phyloP scores from a whole-genome alignment of 2,113 vertebrate species.

The Eolophus roseicapilla region DNA sequence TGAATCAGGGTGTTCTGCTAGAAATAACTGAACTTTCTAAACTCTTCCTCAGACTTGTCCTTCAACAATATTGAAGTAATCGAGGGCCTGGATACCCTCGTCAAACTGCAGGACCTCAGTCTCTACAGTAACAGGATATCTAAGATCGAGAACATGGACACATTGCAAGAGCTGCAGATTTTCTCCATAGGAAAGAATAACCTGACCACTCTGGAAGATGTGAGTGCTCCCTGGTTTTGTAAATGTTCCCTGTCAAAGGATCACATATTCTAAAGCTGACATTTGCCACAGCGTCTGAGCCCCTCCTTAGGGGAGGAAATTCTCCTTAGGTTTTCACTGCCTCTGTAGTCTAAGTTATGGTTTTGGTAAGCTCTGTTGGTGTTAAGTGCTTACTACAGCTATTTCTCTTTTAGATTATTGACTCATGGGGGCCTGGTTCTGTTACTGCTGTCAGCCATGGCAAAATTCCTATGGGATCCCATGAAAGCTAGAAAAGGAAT shows the following conservation, averaged over 20 bases:
- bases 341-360: neutral
- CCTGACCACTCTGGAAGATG: slow-evolving; percentile 78
- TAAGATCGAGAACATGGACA: slow-evolving; percentile 86
- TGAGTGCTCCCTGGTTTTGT: slow-evolving; percentile 67
- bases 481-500: neutral
- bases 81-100: slow-evolving; percentile 82
- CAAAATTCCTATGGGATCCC: neutral
- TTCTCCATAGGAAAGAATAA: slow-evolving; percentile 86
- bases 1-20: neutral
- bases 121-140: slow-evolving; percentile 87
- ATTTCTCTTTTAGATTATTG: neutral
- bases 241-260: neutral
- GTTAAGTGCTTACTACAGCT: neutral
- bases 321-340: neutral
- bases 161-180: slow-evolving; percentile 80
- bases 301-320: neutral
- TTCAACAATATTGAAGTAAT: slow-evolving; percentile 92
- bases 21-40: neutral
- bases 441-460: neutral
- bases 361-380: neutral
- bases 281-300: neutral
- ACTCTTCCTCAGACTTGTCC: slow-evolving; percentile 83
- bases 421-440: neutral
- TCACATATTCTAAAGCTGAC: neutral
- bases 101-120: slow-evolving; percentile 87